A percentile compares a stretch with the other conserved stretches of the same genome.
Evolutionary conservation across 2,797 vertebrate genomes (phyloP).

Genomic region (Chloroceryle amazona): DNA sequence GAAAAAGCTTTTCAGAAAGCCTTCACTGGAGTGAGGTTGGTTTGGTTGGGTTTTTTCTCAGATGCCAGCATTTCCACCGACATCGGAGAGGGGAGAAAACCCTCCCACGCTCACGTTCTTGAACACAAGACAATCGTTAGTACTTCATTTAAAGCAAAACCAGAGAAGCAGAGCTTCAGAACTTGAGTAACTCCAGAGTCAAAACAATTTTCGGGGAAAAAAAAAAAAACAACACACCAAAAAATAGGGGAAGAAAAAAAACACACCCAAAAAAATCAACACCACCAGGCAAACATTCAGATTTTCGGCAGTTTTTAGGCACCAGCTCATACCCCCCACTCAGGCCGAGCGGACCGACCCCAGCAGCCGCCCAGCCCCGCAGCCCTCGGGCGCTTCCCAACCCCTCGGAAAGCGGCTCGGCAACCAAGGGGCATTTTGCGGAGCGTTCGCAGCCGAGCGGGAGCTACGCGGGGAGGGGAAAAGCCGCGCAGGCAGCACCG

Average conservation of each 20-base stretch:
- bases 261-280: too few species aligned
- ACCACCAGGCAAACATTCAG: not conserved
- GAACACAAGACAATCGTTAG: fast-evolving
- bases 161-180: not conserved
- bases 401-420: not conserved
- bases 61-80: not conserved
- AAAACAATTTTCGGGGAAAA: not conserved
- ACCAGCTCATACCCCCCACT: not conserved
- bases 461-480: fast-evolving
- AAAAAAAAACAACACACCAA: too few species aligned
- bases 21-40: not conserved
- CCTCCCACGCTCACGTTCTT: fast-evolving
- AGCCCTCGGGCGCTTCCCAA: not conserved
- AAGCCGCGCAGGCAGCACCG: not conserved
- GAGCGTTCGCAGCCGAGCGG: not conserved
- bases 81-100: not conserved
- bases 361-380: not conserved
- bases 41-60: not conserved
- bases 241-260: too few species aligned
- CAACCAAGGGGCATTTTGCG: fast-evolving
- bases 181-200: not conserved
- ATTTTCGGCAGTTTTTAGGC: not conserved
- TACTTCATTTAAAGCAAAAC: not conserved
- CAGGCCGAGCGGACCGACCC: not conserved
- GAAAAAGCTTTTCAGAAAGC: not conserved